phyloP scores from a whole-genome alignment of 2,113 vertebrate genomes.

The Corythornis vintsioides region DNA sequence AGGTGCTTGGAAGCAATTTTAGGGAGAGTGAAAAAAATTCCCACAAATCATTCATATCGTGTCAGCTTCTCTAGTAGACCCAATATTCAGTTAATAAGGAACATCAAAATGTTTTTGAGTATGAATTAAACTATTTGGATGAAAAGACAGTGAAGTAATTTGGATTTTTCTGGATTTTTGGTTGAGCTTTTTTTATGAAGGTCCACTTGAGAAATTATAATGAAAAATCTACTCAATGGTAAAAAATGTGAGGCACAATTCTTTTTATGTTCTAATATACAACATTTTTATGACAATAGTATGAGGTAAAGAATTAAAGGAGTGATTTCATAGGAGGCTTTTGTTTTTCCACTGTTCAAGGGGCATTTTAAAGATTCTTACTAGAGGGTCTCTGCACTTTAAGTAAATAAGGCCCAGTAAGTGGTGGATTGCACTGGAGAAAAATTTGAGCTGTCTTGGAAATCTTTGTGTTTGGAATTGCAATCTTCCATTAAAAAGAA shows the following conservation, averaged over 20 bases:
- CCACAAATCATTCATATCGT: background rate
- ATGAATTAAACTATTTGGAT: background rate
- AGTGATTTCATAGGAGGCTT: background rate
- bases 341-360: background rate
- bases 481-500: background rate
- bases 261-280: background rate
- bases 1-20: constrained; percentile 5
- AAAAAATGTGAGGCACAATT: background rate
- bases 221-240: background rate
- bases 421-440: background rate
- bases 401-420: background rate
- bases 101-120: background rate
- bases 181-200: background rate
- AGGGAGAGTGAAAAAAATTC: background rate
- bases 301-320: background rate
- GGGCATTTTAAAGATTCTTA: background rate
- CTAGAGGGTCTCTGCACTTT: background rate
- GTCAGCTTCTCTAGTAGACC: background rate
- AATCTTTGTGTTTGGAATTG: background rate
- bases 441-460: background rate
- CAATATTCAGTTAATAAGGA: background rate
- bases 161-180: background rate
- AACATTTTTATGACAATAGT: background rate
- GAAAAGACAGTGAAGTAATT: background rate
- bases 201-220: background rate